Conservation (phyloP, 2,797 vertebrate species). For the Otus scops region DNA sequence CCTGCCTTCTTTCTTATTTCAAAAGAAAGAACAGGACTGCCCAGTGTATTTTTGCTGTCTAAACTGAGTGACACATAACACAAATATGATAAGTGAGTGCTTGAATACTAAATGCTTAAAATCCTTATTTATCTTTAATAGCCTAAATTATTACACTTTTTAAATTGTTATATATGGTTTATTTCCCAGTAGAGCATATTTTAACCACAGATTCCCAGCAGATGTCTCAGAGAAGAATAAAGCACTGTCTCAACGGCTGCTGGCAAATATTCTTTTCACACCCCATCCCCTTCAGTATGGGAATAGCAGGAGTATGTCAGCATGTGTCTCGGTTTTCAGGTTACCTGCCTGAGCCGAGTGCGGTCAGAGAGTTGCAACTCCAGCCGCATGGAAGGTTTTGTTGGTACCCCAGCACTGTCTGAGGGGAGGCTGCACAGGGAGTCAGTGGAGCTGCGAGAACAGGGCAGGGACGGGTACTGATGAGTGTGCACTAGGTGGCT, state of each 20-base stretch:
- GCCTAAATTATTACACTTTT: background rate
- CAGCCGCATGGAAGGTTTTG: background rate
- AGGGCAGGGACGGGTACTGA: background rate
- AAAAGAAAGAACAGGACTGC: background rate
- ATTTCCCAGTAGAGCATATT: constrained; percentile 29
- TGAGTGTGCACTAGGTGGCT: constrained; percentile 14
- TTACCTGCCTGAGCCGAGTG: background rate
- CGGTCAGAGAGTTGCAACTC: background rate
- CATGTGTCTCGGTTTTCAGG: background rate
- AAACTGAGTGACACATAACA: background rate
- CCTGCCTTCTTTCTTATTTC: background rate
- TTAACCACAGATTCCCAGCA: constrained; percentile 26
- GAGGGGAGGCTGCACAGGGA: background rate
- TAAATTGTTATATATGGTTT: background rate
- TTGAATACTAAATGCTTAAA: background rate
- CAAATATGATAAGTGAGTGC: background rate
- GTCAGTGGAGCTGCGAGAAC: background rate
- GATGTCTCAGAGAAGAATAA: constrained; percentile 23
- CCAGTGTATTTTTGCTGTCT: background rate
- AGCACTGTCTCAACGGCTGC: background rate
- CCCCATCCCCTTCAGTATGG: background rate
- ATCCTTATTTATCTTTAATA: background rate
- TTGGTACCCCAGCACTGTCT: background rate
- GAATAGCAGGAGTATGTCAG: background rate
- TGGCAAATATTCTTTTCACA: constrained; percentile 18